These are phyloP conservation scores for Seira ritae DNA, from an alignment of 2,888 invertebrate species.

Conservation along the genomic window DNA sequence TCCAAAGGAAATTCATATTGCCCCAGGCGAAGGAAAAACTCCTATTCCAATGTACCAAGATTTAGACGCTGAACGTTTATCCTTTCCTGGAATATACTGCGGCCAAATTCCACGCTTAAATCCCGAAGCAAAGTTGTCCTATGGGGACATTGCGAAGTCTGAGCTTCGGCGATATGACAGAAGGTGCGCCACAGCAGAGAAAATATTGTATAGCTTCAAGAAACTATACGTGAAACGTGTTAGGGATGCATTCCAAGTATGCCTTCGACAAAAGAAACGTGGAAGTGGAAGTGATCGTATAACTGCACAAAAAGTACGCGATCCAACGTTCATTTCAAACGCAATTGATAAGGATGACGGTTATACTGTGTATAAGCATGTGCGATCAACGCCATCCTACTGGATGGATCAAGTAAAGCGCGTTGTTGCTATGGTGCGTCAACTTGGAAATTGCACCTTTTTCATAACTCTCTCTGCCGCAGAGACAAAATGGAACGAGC, in stretches of 20 bases:
- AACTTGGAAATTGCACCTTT: constrained; percentile 38
- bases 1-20: constrained; percentile 26
- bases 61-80: constrained; percentile 26
- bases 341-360: too few species aligned
- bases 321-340: too few species aligned
- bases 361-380: constrained; percentile 38
- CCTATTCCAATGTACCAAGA: constrained; percentile 26
- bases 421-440: constrained; percentile 56
- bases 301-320: too few species aligned
- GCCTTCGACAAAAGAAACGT: too few species aligned
- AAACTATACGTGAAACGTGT: too few species aligned
- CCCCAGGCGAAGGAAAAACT: constrained; percentile 32
- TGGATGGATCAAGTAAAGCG: constrained; percentile 40
- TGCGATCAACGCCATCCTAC: constrained; percentile 50
- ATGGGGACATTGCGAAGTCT: constrained; percentile 53
- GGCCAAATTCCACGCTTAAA: too few species aligned
- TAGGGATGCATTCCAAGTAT: not conserved
- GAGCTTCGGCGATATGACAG: constrained; percentile 39
- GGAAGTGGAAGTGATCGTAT: too few species aligned
- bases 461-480: constrained; percentile 58
- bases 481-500: constrained; percentile 49
- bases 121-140: not conserved
- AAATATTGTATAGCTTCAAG: constrained; percentile 21
- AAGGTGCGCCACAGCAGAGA: constrained; percentile 16
- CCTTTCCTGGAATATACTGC: constrained; percentile 33